Evolutionary conservation across 37 sponge, comb jelly and placozoan species (phyloP).

Genomic region (Theonella swinhoei): DNA sequence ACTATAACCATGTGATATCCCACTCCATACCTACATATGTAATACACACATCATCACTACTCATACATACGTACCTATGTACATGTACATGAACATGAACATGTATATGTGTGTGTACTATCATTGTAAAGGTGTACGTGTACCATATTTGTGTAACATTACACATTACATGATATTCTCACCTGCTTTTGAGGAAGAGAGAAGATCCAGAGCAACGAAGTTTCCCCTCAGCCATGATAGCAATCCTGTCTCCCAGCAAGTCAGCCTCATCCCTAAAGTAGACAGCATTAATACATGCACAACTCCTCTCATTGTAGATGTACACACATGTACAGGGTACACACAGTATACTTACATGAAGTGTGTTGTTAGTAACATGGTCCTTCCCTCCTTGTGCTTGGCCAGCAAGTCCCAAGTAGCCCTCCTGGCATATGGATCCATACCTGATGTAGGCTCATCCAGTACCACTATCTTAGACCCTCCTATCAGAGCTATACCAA

Average conservation of each 20-base stretch:
- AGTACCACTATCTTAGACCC: slow-evolving; percentile 92
- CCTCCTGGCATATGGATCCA: slow-evolving; percentile 90
- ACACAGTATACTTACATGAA: neutral
- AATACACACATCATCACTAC: too few species aligned
- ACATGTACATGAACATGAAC: too few species aligned
- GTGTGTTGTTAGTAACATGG: slow-evolving; percentile 77
- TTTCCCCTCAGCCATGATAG: slow-evolving; percentile 93
- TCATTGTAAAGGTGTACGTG: too few species aligned
- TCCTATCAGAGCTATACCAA: neutral
- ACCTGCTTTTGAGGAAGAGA: slow-evolving; percentile 93
- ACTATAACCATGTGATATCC: slow-evolving; percentile 97
- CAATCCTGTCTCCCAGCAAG: slow-evolving; percentile 95
- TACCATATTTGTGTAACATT: too few species aligned
- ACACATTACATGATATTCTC: too few species aligned
- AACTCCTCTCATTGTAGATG: neutral
- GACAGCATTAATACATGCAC: too few species aligned
- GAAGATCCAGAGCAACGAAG: slow-evolving; percentile 85
- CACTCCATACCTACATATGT: slow-evolving; percentile 76
- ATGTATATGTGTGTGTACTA: too few species aligned
- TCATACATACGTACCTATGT: too few species aligned
- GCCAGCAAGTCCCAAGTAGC: slow-evolving; percentile 92
- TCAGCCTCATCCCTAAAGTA: slow-evolving; percentile 96
- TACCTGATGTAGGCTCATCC: slow-evolving; percentile 97
- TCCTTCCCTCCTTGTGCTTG: slow-evolving; percentile 77
- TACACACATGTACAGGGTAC: neutral